phyloP scores from a whole-genome alignment of 2,797 vertebrate genomes.

The Danio aesculapii region DNA sequence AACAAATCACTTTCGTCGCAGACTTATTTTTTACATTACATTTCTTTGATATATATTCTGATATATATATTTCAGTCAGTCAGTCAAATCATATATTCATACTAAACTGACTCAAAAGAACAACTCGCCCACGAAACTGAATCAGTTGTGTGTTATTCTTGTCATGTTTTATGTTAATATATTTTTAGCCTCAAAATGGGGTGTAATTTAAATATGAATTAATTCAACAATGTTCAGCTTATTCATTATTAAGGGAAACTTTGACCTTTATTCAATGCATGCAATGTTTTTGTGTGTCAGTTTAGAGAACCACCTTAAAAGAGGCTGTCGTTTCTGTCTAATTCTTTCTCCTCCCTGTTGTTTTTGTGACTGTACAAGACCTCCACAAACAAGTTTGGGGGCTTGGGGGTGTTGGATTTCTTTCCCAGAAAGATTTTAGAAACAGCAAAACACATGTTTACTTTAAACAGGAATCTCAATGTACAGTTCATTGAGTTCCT shows the following conservation, averaged over 20 bases:
- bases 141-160: not conserved
- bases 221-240: not conserved
- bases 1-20: not conserved
- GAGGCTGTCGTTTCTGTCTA: not conserved
- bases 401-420: slow-evolving; percentile 32
- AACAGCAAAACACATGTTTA: slow-evolving; percentile 28
- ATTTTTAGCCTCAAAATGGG: not conserved
- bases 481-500: not conserved
- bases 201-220: not conserved
- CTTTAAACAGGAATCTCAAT: slow-evolving; percentile 13
- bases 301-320: slow-evolving; percentile 52
- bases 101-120: not conserved
- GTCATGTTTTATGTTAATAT: not conserved
- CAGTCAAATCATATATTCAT: not conserved
- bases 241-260: not conserved
- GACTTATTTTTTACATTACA: not conserved
- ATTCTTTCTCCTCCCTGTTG: slow-evolving; percentile 10
- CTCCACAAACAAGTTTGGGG: slow-evolving; percentile 38
- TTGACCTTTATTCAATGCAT: not conserved
- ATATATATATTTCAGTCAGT: not conserved
- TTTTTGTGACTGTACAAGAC: slow-evolving; percentile 6
- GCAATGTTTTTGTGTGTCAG: not conserved
- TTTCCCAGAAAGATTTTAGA: slow-evolving; percentile 29
- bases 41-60: not conserved
- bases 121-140: not conserved